phyloP scores from a whole-genome alignment of 2,888 invertebrate genomes.

The Azorinus chamasolen region DNA sequence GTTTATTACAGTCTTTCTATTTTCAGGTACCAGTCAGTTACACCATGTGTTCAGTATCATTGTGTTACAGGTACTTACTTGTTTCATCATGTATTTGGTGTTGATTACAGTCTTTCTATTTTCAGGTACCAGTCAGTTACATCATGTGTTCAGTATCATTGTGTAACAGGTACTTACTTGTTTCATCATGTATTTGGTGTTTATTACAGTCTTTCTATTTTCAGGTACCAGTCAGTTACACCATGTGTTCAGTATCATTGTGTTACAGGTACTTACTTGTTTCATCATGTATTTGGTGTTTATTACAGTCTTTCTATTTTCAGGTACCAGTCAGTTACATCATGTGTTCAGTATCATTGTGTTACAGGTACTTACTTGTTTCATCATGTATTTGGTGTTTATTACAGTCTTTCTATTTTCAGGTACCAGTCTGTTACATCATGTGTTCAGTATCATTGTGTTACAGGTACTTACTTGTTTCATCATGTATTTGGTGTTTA shows the following conservation, averaged over 20 bases:
- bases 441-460: conserved; percentile 95
- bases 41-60: conserved; percentile 96
- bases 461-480: background rate
- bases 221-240: conserved; percentile 91
- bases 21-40: conserved; percentile 89
- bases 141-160: conserved; percentile 19
- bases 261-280: conserved; percentile 94
- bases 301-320: conserved; percentile 14
- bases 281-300: too few relatives aligned
- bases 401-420: conserved; percentile 24
- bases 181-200: too few relatives aligned
- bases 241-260: conserved; percentile 95
- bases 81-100: too few relatives aligned
- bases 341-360: conserved; percentile 96
- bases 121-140: conserved; percentile 44
- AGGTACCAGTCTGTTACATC: conserved; percentile 92
- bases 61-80: too few relatives aligned
- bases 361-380: too few relatives aligned
- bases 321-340: conserved; percentile 91
- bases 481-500: background rate
- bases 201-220: conserved; percentile 13
- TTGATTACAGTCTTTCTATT: background rate
- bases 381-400: conserved; percentile 85
- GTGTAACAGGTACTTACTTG: too few relatives aligned
- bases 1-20: too few relatives aligned